A percentile compares a stretch with the other conserved stretches of the same genome.
Evolutionary conservation across 2,797 vertebrate species (phyloP).

Genomic region (Mallotus villosus): DNA sequence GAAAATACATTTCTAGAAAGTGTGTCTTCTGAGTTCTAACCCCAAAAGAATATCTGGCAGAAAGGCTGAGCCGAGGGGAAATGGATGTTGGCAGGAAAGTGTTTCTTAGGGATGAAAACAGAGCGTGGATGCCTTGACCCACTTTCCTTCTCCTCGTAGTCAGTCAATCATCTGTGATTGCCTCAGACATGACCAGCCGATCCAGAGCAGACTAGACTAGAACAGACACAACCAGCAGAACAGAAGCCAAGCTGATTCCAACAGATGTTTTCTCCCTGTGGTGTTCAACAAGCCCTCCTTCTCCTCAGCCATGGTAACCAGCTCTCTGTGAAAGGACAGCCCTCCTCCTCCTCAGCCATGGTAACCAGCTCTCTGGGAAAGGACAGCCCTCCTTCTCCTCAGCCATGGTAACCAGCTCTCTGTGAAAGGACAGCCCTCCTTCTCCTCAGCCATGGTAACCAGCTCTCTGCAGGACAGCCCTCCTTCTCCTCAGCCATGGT

Average conservation of each 20-base stretch:
- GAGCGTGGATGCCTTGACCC: constrained; percentile 49
- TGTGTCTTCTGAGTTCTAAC: constrained; percentile 39
- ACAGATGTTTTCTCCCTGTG: constrained; percentile 46
- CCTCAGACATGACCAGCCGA: too few species aligned
- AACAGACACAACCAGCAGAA: constrained; percentile 16
- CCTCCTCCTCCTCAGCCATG: too few species aligned
- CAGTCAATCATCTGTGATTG: constrained; percentile 27
- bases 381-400: too few species aligned
- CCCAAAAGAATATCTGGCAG: constrained; percentile 24
- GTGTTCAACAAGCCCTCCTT: not conserved
- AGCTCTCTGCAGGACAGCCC: constrained; percentile 10
- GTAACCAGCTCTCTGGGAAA: too few species aligned
- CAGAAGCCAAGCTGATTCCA: constrained; percentile 19
- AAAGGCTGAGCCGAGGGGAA: constrained; percentile 26
- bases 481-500: constrained; percentile 3
- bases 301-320: constrained; percentile 5
- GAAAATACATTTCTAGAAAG: constrained; percentile 53
- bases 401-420: too few species aligned
- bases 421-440: constrained; percentile 17
- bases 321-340: constrained; percentile 37
- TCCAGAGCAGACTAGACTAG: constrained; percentile 13
- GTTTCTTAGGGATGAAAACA: constrained; percentile 28
- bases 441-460: not conserved
- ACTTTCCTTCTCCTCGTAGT: constrained; percentile 52
- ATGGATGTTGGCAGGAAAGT: constrained; percentile 43